Evolutionary conservation across 2,113 vertebrate genomes (phyloP).

Genomic region (Ictidomys tridecemlineatus): DNA sequence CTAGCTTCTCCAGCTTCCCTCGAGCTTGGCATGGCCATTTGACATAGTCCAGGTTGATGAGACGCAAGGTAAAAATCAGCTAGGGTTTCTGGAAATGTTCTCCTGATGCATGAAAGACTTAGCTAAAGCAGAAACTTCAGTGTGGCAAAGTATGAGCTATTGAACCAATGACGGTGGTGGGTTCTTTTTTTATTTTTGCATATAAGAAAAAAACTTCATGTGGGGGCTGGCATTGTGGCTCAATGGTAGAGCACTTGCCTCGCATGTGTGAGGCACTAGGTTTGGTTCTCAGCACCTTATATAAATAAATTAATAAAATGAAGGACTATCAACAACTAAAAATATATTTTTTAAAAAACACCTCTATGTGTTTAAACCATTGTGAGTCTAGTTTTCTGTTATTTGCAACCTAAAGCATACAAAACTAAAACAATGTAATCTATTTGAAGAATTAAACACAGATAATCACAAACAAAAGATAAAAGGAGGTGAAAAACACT

Average conservation of each 20-base stretch:
- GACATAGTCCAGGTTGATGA: background rate
- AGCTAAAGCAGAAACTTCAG: background rate
- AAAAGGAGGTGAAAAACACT: background rate
- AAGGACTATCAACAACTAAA: no score
- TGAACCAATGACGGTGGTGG: background rate
- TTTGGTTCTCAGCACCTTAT: no score
- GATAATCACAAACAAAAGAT: background rate
- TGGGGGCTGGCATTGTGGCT: background rate
- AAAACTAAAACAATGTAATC: background rate
- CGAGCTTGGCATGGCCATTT: background rate
- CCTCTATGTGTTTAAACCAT: background rate
- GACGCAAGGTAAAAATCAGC: background rate
- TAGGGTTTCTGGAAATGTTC: background rate
- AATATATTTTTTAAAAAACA: background rate
- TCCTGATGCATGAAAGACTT: background rate
- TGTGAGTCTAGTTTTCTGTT: background rate
- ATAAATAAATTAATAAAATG: no score
- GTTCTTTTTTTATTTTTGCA: background rate
- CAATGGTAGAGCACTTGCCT: no score
- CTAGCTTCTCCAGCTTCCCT: background rate
- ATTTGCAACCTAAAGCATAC: constrained; percentile 16
- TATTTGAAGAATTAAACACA: background rate
- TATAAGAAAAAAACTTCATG: background rate
- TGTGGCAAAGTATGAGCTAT: background rate
- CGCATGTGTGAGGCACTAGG: no score